phyloP scores from a whole-genome alignment of 2,888 invertebrate genomes.

The Acleris literana region DNA sequence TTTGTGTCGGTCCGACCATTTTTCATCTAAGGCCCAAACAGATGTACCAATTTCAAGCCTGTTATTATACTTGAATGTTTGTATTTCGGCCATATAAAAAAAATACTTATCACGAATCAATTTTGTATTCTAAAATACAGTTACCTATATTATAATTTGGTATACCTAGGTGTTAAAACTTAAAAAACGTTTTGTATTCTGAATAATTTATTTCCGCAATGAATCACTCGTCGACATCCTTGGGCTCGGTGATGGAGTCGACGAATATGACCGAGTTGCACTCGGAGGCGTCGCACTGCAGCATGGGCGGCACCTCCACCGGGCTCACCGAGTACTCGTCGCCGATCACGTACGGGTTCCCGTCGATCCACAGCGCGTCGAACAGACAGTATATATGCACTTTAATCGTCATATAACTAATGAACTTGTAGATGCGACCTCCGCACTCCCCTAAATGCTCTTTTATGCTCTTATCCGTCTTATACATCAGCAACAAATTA shows the following conservation, averaged over 20 bases:
- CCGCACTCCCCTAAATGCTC: slow-evolving; percentile 78
- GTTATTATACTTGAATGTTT: no score
- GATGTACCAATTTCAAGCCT: neutral
- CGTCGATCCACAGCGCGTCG: slow-evolving; percentile 77
- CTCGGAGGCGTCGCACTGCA: slow-evolving; percentile 76
- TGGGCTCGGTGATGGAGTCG: slow-evolving; percentile 75
- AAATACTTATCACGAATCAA: no score
- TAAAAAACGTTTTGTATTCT: neutral
- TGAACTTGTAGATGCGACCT: slow-evolving; percentile 75
- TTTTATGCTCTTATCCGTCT: slow-evolving; percentile 74
- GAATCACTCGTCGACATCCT: slow-evolving; percentile 67
- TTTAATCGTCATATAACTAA: slow-evolving; percentile 77
- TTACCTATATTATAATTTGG: no score
- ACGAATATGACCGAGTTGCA: slow-evolving; percentile 76
- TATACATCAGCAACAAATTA: slow-evolving; percentile 73
- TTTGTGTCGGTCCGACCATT: neutral
- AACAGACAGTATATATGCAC: slow-evolving; percentile 78
- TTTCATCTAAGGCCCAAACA: neutral
- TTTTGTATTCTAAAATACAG: no score
- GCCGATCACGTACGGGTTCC: slow-evolving; percentile 76
- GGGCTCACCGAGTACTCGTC: slow-evolving; percentile 78
- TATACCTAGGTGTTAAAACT: no score
- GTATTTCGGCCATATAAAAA: no score
- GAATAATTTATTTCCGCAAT: slow-evolving; percentile 20
- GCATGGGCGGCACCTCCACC: slow-evolving; percentile 71